A percentile compares a stretch with the other conserved stretches of the same genome.
Evolutionary conservation across 2,797 vertebrate species (phyloP).

Genomic region (Fistularia tabacaria): DNA sequence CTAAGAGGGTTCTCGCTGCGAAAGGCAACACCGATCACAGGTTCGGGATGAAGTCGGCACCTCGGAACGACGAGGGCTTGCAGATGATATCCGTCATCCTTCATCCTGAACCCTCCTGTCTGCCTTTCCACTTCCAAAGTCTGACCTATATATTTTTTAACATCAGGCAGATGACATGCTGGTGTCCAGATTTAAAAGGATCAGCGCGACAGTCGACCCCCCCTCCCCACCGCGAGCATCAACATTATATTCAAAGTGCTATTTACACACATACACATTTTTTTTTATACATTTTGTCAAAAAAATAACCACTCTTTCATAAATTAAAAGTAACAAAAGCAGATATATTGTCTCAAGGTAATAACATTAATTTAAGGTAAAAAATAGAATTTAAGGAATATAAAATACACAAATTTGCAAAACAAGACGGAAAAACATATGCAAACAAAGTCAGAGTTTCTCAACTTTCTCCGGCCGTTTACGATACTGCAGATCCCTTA

Average conservation of each 20-base stretch:
- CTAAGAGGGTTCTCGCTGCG: conserved; percentile 20
- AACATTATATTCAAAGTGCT: conserved; percentile 43
- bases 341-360: conserved; percentile 35
- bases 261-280: conserved; percentile 33
- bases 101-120: conserved; percentile 11
- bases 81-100: conserved; percentile 20
- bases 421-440: conserved; percentile 7
- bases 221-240: conserved; percentile 11
- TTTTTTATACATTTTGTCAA: conserved; percentile 26
- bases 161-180: conserved; percentile 18
- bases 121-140: conserved; percentile 2
- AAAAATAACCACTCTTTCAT: conserved; percentile 61
- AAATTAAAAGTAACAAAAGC: conserved; percentile 58
- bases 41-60: conserved; percentile 28
- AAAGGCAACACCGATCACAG: conserved; percentile 66
- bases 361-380: conserved; percentile 43
- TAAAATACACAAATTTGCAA: conserved; percentile 53
- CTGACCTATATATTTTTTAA: neutral
- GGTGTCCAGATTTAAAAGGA: conserved; percentile 42
- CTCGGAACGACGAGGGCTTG: conserved; percentile 15
- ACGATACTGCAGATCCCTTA: conserved; percentile 1
- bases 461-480: conserved; percentile 23
- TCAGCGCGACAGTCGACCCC: conserved; percentile 16
- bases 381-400: conserved; percentile 69
- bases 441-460: conserved; percentile 32